Conservation (phyloP, 2,113 vertebrate genomes). For the Vicugna pacos region DNA sequence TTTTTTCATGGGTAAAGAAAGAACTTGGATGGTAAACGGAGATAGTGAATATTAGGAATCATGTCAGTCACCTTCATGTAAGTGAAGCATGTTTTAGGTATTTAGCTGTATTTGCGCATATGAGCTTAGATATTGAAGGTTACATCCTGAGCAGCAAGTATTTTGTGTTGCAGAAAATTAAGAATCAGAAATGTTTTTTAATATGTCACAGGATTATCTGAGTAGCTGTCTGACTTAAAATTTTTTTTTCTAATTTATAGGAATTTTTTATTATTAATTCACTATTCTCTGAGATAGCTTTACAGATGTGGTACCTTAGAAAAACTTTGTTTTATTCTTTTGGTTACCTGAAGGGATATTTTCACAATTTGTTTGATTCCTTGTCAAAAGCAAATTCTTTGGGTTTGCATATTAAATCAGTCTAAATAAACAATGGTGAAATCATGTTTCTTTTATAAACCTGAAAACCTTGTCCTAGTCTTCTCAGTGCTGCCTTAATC, state of each 20-base stretch:
- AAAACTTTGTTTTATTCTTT: background rate
- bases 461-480: slow-evolving; percentile 35
- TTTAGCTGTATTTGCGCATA: background rate
- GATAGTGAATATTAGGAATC: background rate
- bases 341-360: background rate
- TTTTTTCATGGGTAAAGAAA: slow-evolving; percentile 22
- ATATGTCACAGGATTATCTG: background rate
- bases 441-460: slow-evolving; percentile 54
- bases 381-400: slow-evolving; percentile 55
- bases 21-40: background rate
- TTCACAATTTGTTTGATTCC: slow-evolving; percentile 48
- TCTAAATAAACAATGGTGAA: slow-evolving; percentile 59
- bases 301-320: slow-evolving; percentile 12
- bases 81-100: background rate
- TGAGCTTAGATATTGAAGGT: background rate
- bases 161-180: slow-evolving; percentile 56
- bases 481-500: slow-evolving; percentile 49
- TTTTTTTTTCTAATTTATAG: background rate
- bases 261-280: slow-evolving; percentile 14
- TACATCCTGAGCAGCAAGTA: background rate
- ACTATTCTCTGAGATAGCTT: slow-evolving; percentile 18
- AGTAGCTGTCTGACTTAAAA: background rate
- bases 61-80: background rate
- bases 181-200: slow-evolving; percentile 54
- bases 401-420: slow-evolving; percentile 21